Evolutionary conservation across 1,140 invertebrate genomes (phyloP).

Genomic region (Probaryconus sp.): DNA sequence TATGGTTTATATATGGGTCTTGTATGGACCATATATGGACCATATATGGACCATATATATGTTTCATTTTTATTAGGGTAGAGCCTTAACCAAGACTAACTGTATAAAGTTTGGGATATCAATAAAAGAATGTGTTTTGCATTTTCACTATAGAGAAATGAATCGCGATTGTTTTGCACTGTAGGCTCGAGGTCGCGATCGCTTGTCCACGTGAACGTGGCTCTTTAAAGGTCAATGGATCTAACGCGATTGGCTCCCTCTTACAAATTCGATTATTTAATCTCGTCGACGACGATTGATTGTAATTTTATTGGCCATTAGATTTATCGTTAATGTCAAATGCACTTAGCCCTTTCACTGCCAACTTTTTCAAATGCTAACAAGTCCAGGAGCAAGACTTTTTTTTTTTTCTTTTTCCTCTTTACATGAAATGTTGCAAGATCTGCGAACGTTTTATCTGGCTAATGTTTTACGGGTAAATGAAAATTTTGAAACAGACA

Average conservation of each 20-base stretch:
- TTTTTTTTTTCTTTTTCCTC: too few relatives aligned
- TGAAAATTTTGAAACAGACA: too few relatives aligned
- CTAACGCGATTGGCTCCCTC: slow-evolving; percentile 32
- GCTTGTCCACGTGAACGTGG: slow-evolving; percentile 32
- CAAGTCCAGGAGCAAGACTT: slow-evolving; percentile 49
- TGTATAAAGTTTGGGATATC: too few relatives aligned
- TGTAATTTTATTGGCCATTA: slow-evolving; percentile 44
- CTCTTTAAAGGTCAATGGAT: slow-evolving; percentile 55
- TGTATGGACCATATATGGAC: too few relatives aligned
- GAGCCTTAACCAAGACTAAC: too few relatives aligned
- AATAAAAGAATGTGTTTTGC: too few relatives aligned
- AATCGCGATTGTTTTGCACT: not conserved
- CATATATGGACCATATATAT: too few relatives aligned
- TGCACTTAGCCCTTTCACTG: slow-evolving; percentile 51
- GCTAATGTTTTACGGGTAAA: slow-evolving; percentile 54
- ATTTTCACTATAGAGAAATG: too few relatives aligned
- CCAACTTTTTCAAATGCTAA: slow-evolving; percentile 58
- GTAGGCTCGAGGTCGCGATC: slow-evolving; percentile 14
- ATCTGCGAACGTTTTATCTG: slow-evolving; percentile 25
- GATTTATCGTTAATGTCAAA: slow-evolving; percentile 58
- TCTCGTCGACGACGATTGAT: slow-evolving; percentile 32
- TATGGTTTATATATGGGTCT: too few relatives aligned
- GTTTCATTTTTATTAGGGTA: too few relatives aligned
- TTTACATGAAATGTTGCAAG: slow-evolving; percentile 46
- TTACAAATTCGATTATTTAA: slow-evolving; percentile 53